Percentiles rank a stretch among this genome's conserved stretches.
Conservation (phyloP, 1,140 invertebrate genomes). For the Anastatus disparis region DNA sequence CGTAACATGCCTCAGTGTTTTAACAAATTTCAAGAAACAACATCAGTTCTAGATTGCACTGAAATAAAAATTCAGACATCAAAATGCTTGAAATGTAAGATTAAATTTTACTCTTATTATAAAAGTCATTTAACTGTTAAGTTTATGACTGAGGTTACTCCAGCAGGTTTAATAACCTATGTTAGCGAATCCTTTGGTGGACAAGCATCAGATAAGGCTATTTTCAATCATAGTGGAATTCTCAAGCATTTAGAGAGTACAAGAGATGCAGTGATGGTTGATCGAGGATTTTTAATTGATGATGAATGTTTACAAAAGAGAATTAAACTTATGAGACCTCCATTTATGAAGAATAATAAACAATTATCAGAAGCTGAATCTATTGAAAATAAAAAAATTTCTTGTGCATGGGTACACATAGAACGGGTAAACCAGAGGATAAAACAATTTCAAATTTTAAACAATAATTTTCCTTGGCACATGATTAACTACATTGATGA, state of each 20-base stretch:
- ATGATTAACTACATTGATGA: conserved; percentile 24
- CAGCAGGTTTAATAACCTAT: conserved; percentile 46
- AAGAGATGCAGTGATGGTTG: conserved; percentile 35
- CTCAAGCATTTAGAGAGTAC: conserved; percentile 26
- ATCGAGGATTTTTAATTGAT: conserved; percentile 33
- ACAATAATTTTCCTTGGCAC: neutral
- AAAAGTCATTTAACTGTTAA: conserved; percentile 53
- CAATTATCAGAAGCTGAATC: conserved; percentile 18
- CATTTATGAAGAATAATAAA: conserved; percentile 23
- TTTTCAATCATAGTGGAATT: conserved; percentile 46
- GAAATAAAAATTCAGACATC: conserved; percentile 45
- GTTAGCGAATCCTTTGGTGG: conserved; percentile 35
- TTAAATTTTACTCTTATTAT: conserved; percentile 50
- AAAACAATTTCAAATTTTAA: no score
- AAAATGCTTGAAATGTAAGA: conserved; percentile 42
- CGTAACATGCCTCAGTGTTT: conserved; percentile 38
- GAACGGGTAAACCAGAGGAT: no score
- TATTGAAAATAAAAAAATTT: no score
- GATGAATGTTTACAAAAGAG: conserved; percentile 5
- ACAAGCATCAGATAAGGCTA: conserved; percentile 44
- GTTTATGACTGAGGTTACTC: conserved; percentile 48
- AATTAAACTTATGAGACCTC: conserved; percentile 35
- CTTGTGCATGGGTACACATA: no score
- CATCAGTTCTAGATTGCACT: conserved; percentile 45
- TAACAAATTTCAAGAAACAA: conserved; percentile 18